phyloP scores from a whole-genome alignment of 2,113 vertebrate genomes.

The Callithrix jacchus region DNA sequence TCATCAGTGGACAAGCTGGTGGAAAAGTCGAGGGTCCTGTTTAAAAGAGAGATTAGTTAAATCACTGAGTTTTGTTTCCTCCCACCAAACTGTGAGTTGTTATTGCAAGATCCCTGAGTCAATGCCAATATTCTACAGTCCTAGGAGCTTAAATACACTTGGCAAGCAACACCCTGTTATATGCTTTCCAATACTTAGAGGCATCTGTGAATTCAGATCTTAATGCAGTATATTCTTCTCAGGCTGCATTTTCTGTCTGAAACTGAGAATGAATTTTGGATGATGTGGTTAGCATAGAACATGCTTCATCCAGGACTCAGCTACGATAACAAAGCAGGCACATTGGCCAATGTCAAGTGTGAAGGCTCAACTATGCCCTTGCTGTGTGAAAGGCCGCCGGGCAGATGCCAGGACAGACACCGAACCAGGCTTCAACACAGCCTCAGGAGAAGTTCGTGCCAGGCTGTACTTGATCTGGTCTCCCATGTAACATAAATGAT shows the following conservation, averaged over 20 bases:
- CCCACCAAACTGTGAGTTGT: not conserved
- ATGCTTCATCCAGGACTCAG: not conserved
- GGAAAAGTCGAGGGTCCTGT: not conserved
- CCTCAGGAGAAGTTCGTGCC: not conserved
- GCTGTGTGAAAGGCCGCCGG: accelerated
- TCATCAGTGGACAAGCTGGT: not conserved
- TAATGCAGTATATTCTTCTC: not conserved
- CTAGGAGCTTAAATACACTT: not conserved
- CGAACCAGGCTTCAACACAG: not conserved
- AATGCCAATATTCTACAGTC: not conserved
- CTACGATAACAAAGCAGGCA: not conserved
- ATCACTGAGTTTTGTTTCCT: not conserved
- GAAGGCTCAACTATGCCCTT: not conserved
- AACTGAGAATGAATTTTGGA: not conserved
- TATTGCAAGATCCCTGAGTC: not conserved
- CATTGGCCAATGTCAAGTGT: not conserved
- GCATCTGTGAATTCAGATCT: not conserved
- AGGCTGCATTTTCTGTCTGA: not conserved
- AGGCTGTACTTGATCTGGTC: not conserved
- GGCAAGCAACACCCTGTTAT: not conserved
- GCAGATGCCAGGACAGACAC: not conserved
- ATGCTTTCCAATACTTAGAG: not conserved
- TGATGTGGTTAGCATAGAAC: not conserved
- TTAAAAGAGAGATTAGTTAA: not conserved
- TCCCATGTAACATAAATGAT: not conserved